These are phyloP conservation scores for Pollicipes pollicipes DNA, from an alignment of 1,140 invertebrate species.

Conservation along the genomic window DNA sequence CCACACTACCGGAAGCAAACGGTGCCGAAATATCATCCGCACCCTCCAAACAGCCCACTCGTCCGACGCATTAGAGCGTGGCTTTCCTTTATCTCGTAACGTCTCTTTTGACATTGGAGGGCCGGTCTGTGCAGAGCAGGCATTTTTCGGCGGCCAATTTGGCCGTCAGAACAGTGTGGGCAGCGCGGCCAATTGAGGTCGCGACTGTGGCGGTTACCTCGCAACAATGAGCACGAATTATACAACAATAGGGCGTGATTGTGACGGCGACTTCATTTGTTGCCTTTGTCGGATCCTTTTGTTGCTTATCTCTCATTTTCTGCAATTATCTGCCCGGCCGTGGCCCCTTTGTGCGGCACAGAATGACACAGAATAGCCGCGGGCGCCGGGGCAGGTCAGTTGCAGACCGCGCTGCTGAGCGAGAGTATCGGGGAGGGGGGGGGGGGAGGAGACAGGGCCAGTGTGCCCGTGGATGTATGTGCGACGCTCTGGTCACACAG, in stretches of 20 bases:
- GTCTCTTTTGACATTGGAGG: neutral
- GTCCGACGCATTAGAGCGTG: neutral
- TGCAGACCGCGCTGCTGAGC: too few relatives aligned
- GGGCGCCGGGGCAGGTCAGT: too few relatives aligned
- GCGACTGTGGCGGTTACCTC: neutral
- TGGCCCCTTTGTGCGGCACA: neutral
- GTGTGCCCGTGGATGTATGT: too few relatives aligned
- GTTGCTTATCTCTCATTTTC: neutral
- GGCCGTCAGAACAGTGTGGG: too few relatives aligned
- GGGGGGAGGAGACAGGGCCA: too few relatives aligned
- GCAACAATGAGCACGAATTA: neutral
- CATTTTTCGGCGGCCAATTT: neutral
- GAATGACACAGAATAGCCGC: neutral
- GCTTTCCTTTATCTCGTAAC: neutral
- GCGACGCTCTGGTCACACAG: too few relatives aligned
- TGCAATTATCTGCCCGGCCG: neutral
- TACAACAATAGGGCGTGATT: neutral
- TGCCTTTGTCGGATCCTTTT: constrained; percentile 1
- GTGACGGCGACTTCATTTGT: neutral
- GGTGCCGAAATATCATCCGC: too few relatives aligned
- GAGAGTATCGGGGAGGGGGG: neutral
- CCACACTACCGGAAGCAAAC: too few relatives aligned
- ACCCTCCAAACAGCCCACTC: too few relatives aligned
- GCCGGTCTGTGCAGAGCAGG: too few relatives aligned
- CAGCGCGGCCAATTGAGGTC: neutral